Base-by-base conservation (phyloP, 2,113 vertebrate species). In the Rhineura floridana region DNA sequence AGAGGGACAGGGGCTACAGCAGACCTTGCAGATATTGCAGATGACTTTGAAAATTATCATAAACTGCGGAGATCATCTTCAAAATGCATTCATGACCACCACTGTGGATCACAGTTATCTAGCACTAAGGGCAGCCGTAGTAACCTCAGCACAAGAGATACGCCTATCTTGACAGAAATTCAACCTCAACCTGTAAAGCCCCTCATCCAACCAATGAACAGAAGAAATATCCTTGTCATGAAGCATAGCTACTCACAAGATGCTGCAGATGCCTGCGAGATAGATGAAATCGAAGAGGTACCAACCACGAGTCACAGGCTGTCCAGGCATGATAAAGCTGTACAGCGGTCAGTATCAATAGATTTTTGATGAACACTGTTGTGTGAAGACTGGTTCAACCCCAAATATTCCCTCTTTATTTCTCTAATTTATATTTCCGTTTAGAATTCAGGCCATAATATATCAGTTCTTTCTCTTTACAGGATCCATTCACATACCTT, bases 341-440 rank as follows among this genome's bases (percentile, higher is more conserved):
- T 99, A 95, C 99, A 99, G 98, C 98, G 99, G 99, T 99, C 98
- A 99, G 99, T 99, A 99, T 98, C 98, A 88, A 96, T 98, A 94
- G 94, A 98, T 98, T 98, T 98, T 97, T 98, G 97, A 97, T 98
- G 97, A 95, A 96, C 95, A 94, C 93, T 96, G 88, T 90, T 95
- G 84, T 92, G 80, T 95, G 93, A 97, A 91, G 95, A 97, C 93
- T 87, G 93, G 87, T 89, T 95, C 70, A 81, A 87, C 59, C 92
- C 95, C 93, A 92, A 89, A 92, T 95, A 44, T 75, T 88, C 88
- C 88, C 82, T 75, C 59, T 92, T 93, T 72, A 55, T 46, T 21
- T 72, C 44, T 86, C 85, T 89, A 82, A 77, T 90, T 90, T 95
- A 73, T 95, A 90, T 95, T 94, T 93, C 79, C 33, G 81, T 91